Base-by-base conservation (phyloP, 2,797 vertebrate genomes). In the Epinephelus awoara region DNA sequence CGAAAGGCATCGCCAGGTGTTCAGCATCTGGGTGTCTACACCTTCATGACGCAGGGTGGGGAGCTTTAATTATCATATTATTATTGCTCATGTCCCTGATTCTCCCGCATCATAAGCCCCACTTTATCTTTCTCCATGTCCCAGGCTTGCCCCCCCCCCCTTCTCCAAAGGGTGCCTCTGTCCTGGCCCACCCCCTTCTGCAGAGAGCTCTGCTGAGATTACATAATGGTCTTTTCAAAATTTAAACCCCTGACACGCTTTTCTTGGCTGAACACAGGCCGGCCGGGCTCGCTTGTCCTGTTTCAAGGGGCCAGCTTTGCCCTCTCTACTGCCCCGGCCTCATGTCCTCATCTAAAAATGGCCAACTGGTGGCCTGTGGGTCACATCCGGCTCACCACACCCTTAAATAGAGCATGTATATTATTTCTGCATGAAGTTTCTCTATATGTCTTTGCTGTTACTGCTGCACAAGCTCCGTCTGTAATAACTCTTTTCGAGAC, bases 231-330 rank as follows among this genome's bases (percentile, higher is more conserved):
- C 64, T 84, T 89, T 91, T 82, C 84, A 74, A 79, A 80, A 77
- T 88, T 80, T 81, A 92, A 90, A 90, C 78, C 86, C 81, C 82
- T 86, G 79, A 92, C 92, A 93, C 72, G 75, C 87, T 94, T 91
- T 88, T 82, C 89, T 85, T 88, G 84, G 85, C 82, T 79, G 71
- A 87, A 91, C 80, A 91, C 75, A 81, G 88, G 46, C 79, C 19
- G 44, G 67, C 79, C n/a, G 34, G 67, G 38, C 40, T 74, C 66
- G 77, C 72, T 88, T 64, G 70, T 85, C 63, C 81, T 75, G 81
- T 52, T 82, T 77, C 77, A n/a, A 68, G 82, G 67, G 83, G 72
- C 65, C 82, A 80, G 80, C 54, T 77, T 69, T 67, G 69, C 71
- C 84, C 64, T 63, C 78, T 80, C 29, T 27, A 17, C 49, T 56